Base-by-base conservation (phyloP, 92 coral and sea anemone genomes). In the Zoanthus solanderi region DNA sequence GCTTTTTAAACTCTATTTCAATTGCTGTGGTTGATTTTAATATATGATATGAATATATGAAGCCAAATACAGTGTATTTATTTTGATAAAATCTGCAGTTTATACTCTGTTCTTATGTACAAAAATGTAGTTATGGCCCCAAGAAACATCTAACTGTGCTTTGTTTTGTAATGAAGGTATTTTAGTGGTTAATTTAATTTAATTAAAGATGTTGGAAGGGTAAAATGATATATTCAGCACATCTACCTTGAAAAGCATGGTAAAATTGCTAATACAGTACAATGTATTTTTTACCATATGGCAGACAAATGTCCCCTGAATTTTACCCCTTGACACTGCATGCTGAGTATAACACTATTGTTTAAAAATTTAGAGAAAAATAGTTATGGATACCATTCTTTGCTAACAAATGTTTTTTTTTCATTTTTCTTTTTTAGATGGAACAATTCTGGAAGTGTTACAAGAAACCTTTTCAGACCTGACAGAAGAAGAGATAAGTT, bases 401-500 rank as follows among this genome's bases (percentile, higher is more conserved):
- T 74, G 56, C 72, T 73, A 56, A 56, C 77, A 56, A 56, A 65
- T 30, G 48, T 31, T 83, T 66, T 67, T 73, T 72, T 84, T 63
- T 29, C 61, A 58, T 2, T 86, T 56, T 66, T 47, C 56, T 56
- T 56, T 79, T 72, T 56, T 67, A 91, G 93, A 87, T 91, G 93
- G 93, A 47, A 87, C 84, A 87, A 46, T 91, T 52, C 88, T 80
- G 63, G 93, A 91, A 78, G 88, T 83, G 58, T 69, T 91, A 46
- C 73, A 90, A 79, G 93, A 90, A 80, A 78, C 34, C 76, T 84
- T 74, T 71, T 53, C 85, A 69, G 88, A 87, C 76, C 72, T 91
- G 87, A 91, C 91, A 48, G 88, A 79, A 83, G 85, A 91, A 76
- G 91, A 91, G 87, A 77, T 83, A 83, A 78, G 79, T 90, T 79